Conservation (phyloP, 2,797 vertebrate species). For the Lepus oiostolus region DNA sequence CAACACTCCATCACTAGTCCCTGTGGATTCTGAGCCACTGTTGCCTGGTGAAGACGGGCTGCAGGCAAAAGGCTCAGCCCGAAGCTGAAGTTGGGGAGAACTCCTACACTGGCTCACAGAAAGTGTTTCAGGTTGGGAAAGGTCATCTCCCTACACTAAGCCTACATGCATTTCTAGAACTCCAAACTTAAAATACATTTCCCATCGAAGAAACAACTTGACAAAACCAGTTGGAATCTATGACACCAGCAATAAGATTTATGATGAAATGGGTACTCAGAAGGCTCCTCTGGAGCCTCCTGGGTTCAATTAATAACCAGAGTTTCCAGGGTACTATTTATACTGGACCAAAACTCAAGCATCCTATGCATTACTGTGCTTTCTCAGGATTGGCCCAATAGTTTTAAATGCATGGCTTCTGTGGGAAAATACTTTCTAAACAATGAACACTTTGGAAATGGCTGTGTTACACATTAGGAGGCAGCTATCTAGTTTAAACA, state of each 20-base stretch:
- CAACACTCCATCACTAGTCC: background rate
- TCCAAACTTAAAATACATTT: background rate
- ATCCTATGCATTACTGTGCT: background rate
- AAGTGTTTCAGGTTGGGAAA: background rate
- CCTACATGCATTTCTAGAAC: background rate
- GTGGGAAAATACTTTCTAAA: conserved; percentile 26
- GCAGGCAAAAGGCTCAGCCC: background rate
- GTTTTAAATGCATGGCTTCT: conserved; percentile 33
- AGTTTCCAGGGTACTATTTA: background rate
- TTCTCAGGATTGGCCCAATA: conserved; percentile 28
- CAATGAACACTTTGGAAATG: background rate
- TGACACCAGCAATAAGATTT: background rate
- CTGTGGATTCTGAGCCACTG: background rate
- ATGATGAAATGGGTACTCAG: background rate
- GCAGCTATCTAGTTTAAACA: background rate
- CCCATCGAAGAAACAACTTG: background rate
- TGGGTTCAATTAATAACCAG: background rate
- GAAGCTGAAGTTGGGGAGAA: background rate
- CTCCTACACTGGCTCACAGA: background rate
- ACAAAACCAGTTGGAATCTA: background rate
- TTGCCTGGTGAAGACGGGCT: background rate
- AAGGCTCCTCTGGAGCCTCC: background rate
- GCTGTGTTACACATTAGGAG: background rate
- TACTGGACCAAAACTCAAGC: background rate
- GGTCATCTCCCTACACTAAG: background rate